Percentiles rank a stretch among this genome's conserved stretches.
Conservation (phyloP, 2,113 vertebrate genomes). For the Labeo catla region DNA sequence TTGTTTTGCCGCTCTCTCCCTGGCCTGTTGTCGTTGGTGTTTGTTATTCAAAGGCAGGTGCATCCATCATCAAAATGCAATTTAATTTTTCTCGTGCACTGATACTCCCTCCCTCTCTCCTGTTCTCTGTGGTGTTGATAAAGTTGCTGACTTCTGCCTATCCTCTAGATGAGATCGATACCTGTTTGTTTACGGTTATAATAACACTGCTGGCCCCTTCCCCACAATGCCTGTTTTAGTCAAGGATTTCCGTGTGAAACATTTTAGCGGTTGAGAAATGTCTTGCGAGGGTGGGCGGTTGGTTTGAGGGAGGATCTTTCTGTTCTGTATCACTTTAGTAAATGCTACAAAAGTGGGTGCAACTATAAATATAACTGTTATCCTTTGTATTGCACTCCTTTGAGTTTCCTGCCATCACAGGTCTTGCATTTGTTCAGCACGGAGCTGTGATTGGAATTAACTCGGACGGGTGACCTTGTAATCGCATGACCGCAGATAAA, state of each 20-base stretch:
- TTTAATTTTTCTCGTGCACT: constrained; percentile 72
- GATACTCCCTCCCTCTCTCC: constrained; percentile 59
- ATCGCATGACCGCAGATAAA: constrained; percentile 18
- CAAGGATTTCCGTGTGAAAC: constrained; percentile 68
- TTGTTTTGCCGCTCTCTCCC: not conserved
- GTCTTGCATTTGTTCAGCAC: not conserved
- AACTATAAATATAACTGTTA: not conserved
- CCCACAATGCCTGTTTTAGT: constrained; percentile 61
- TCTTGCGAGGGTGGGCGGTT: not conserved
- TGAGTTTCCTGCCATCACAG: not conserved
- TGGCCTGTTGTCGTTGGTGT: constrained; percentile 63
- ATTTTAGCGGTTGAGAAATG: constrained; percentile 24
- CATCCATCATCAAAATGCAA: constrained; percentile 80
- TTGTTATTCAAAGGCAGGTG: constrained; percentile 75
- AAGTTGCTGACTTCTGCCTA: constrained; percentile 80
- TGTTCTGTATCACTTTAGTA: not conserved
- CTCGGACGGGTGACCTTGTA: constrained; percentile 7
- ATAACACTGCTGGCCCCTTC: constrained; percentile 58
- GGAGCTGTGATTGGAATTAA: not conserved
- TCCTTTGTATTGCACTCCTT: not conserved
- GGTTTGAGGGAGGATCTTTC: not conserved
- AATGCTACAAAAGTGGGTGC: not conserved
- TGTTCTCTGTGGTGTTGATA: constrained; percentile 68
- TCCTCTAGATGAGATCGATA: constrained; percentile 74
- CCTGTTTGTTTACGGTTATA: constrained; percentile 74